Evolutionary conservation across 2,113 vertebrate genomes (phyloP).

Genomic region (Acrocephalus arundinaceus): DNA sequence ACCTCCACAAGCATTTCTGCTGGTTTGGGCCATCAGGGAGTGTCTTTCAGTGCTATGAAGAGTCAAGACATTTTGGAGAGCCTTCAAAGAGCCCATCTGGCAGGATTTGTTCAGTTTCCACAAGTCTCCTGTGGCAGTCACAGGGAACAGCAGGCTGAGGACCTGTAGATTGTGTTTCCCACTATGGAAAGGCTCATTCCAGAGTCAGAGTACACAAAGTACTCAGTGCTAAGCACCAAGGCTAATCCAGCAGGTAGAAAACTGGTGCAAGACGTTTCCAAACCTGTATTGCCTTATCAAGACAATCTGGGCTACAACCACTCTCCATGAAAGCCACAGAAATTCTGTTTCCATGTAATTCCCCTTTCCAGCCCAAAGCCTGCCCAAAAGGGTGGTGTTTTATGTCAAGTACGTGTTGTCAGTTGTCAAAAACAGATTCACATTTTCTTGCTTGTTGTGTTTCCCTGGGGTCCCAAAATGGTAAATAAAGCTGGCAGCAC

Average conservation of each 20-base stretch:
- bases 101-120: background rate
- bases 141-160: background rate
- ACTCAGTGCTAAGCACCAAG: background rate
- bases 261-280: background rate
- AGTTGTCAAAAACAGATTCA: background rate
- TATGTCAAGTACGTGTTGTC: background rate
- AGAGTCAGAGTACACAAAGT: background rate
- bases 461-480: background rate
- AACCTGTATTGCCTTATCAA: background rate
- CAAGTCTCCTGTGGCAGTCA: background rate
- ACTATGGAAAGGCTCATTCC: background rate
- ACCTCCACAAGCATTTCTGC: background rate
- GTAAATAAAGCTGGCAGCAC: background rate
- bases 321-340: background rate
- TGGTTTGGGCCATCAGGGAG: background rate
- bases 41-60: background rate
- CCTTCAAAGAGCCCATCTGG: background rate
- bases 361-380: background rate
- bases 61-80: background rate
- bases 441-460: background rate
- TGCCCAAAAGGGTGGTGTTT: background rate
- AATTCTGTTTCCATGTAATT: background rate
- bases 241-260: background rate
- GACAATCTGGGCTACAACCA: background rate
- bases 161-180: rapidly evolving